Conservation (phyloP, 2,888 invertebrate genomes). For the Dromius quadrimaculatus region DNA sequence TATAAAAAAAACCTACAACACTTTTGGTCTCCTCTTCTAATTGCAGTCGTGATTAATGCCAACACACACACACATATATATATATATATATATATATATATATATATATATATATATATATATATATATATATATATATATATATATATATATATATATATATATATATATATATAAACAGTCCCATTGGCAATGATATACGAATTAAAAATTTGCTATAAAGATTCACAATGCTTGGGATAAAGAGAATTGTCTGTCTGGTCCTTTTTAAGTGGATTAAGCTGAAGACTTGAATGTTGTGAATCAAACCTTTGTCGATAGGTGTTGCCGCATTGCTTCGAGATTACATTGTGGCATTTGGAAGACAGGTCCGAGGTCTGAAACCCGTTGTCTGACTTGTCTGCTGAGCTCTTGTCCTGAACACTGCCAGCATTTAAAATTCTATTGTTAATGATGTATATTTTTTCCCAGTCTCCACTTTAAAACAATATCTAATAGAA, state of each 20-base stretch:
- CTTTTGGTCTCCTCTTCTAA: too few species aligned
- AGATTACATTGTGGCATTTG: slow-evolving; percentile 13
- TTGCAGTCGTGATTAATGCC: too few species aligned
- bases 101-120: too few species aligned
- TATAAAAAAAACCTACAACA: too few species aligned
- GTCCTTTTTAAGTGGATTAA: slow-evolving; percentile 66
- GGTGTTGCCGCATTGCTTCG: not conserved
- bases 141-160: too few species aligned
- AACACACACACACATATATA: too few species aligned
- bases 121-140: too few species aligned
- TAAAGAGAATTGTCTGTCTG: slow-evolving; percentile 57
- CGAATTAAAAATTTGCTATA: too few species aligned
- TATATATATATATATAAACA: too few species aligned
- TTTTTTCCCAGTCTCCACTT: slow-evolving; percentile 54
- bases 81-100: too few species aligned
- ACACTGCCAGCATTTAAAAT: slow-evolving; percentile 56
- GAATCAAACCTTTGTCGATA: slow-evolving; percentile 21
- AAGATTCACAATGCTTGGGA: slow-evolving; percentile 9
- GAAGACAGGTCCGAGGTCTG: slow-evolving; percentile 53
- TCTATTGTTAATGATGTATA: slow-evolving; percentile 54
- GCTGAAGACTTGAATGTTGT: slow-evolving; percentile 55
- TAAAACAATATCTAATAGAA: slow-evolving; percentile 59
- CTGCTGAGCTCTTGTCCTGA: slow-evolving; percentile 47
- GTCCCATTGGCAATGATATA: too few species aligned
- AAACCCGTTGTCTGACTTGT: slow-evolving; percentile 31